A percentile compares a stretch with the other conserved stretches of the same genome.
phyloP scores from a whole-genome alignment of 2,888 invertebrate genomes.

The Macropis europaea region DNA sequence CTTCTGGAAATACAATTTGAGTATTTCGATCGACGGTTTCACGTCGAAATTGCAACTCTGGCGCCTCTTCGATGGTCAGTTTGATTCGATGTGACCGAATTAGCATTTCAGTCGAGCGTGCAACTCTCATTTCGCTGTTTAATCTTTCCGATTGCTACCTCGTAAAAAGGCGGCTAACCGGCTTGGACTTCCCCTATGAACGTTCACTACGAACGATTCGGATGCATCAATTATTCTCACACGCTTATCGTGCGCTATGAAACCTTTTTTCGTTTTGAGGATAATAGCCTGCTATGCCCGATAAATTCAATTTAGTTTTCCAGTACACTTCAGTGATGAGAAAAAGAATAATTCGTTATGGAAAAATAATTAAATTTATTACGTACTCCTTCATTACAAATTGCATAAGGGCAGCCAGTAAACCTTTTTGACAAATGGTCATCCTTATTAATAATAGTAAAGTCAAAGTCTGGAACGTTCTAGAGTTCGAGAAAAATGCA shows the following conservation, averaged over 20 bases:
- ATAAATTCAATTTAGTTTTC: not conserved
- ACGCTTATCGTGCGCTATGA: not conserved
- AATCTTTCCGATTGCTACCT: slow-evolving; percentile 29
- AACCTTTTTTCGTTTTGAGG: not conserved
- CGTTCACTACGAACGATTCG: slow-evolving; percentile 29
- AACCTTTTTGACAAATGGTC: too few species aligned
- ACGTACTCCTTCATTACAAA: too few species aligned
- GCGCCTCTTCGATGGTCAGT: slow-evolving; percentile 40
- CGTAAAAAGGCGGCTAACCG: slow-evolving; percentile 24
- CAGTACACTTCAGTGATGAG: too few species aligned
- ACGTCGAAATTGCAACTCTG: slow-evolving; percentile 36
- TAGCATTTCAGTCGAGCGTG: slow-evolving; percentile 50
- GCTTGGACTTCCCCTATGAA: not conserved
- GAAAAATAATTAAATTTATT: too few species aligned
- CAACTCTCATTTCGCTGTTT: slow-evolving; percentile 23
- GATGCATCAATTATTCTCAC: slow-evolving; percentile 19
- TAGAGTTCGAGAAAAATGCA: too few species aligned
- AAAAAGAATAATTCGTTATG: too few species aligned
- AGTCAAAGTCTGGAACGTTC: too few species aligned
- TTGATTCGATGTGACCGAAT: slow-evolving; percentile 55
- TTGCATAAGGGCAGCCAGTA: too few species aligned
- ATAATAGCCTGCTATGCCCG: too few species aligned
- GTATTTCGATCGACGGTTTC: slow-evolving; percentile 41
- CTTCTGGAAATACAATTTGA: slow-evolving; percentile 17
- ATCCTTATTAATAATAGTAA: too few species aligned